Base-by-base conservation (phyloP, 2,113 vertebrate species). In the Megalops atlanticus region DNA sequence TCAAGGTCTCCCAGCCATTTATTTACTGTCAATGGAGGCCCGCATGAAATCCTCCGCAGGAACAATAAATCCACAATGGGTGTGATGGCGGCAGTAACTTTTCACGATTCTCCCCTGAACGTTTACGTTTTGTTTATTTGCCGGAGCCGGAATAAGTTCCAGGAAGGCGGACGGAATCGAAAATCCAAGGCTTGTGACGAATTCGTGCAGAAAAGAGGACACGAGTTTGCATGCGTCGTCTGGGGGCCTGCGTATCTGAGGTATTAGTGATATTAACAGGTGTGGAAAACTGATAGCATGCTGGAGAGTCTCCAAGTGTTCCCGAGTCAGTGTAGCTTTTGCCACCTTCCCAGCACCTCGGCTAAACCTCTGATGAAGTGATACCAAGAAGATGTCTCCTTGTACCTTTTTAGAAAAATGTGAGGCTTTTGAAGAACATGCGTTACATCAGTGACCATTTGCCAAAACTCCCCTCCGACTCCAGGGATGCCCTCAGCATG, bases 1-100 rank as follows among this genome's bases (percentile, higher is more conserved):
- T 90, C 93, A 94, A 93, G 93, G 92, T 91, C 92, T 91, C 88
- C 77, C 86, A 92, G 92, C 92, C 89, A 90, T 94, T 92, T 92
- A 91, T 93, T n/a, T 90, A 83, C 81, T 89, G 92, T 93, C 91
- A 90, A 87, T 92, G 77, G 39, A n/a, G 68, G 84, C 79, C 90
- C 89, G 89, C 91, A 90, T 80, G 75, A 86, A 91, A 93, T 90
- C 89, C 86, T 70, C 83, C 88, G 85, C 80, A 88, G 88, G 85
- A 86, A 90, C 89, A 88, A 92, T 92, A 93, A 93, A 94, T 94
- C 89, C 88, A 88, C 88, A 73, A 88, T 49, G 88, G 90, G 90
- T 89, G 86, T 88, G 85, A 91, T 87, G 47, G 91, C 89, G 84
- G 90, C 91, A 93, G 91, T 89, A 85, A 90, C 89, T 91, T 92